Evolutionary conservation across 2,888 invertebrate species (phyloP).

Genomic region (Leucoma salicis): DNA sequence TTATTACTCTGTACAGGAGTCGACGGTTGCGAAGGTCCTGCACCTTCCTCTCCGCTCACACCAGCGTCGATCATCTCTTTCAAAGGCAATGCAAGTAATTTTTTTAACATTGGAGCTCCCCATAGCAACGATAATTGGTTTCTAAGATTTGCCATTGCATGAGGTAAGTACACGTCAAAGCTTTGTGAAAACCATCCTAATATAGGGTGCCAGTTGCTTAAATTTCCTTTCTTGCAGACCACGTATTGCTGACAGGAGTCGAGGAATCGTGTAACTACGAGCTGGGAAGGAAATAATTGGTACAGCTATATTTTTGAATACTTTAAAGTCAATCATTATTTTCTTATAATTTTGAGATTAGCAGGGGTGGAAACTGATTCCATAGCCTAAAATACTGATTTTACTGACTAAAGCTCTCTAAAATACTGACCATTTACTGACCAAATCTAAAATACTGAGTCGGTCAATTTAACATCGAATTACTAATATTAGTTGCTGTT

Average conservation of each 20-base stretch:
- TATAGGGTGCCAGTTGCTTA: slow-evolving; percentile 98
- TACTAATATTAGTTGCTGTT: too few species aligned
- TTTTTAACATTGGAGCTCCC: slow-evolving; percentile 77
- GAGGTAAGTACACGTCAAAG: slow-evolving; percentile 86
- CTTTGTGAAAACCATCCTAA: slow-evolving; percentile 96
- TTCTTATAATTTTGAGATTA: too few species aligned
- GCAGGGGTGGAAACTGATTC: too few species aligned
- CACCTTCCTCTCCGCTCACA: slow-evolving; percentile 60
- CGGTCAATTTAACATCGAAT: too few species aligned
- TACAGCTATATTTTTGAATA: background rate
- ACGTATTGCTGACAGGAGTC: slow-evolving; percentile 96
- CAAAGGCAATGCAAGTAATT: slow-evolving; percentile 61
- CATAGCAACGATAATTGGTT: slow-evolving; percentile 88
- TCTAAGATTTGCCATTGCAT: slow-evolving; percentile 86
- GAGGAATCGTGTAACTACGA: slow-evolving; percentile 91
- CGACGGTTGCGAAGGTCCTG: slow-evolving; percentile 80
- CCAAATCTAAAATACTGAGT: too few species aligned
- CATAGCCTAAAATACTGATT: too few species aligned
- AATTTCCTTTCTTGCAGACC: slow-evolving; percentile 93
- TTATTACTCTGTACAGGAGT: slow-evolving; percentile 68
- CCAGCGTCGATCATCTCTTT: slow-evolving; percentile 81
- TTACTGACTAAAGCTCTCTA: too few species aligned
- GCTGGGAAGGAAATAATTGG: slow-evolving; percentile 72
- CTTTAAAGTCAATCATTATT: background rate
- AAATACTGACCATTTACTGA: too few species aligned